These are phyloP conservation scores for Aphis gossypii DNA, from an alignment of 1,140 invertebrate species.

Conservation along the genomic window DNA sequence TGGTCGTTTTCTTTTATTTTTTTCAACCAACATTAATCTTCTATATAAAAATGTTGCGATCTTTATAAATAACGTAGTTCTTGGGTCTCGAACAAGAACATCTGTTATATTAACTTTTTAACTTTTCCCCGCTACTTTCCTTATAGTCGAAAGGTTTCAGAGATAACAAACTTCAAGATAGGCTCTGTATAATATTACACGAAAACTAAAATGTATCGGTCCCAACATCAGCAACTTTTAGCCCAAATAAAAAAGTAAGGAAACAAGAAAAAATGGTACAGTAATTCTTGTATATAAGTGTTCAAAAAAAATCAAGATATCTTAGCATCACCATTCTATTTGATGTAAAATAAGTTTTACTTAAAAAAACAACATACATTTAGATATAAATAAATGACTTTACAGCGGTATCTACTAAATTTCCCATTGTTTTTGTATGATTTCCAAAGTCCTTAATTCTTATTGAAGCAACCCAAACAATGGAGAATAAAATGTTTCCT, in stretches of 20 bases:
- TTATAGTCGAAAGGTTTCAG: neutral
- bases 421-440: neutral
- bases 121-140: constrained; percentile 35
- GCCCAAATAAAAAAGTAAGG: neutral
- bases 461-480: neutral
- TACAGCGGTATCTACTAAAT: neutral
- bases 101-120: constrained; percentile 58
- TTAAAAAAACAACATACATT: neutral
- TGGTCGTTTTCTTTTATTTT: constrained; percentile 35
- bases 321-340: neutral
- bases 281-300: neutral
- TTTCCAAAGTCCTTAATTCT: neutral
- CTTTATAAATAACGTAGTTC: constrained; percentile 50
- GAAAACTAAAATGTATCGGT: constrained; percentile 56
- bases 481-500: neutral
- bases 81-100: constrained; percentile 32
- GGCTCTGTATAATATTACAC: constrained; percentile 42
- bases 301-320: constrained; percentile 45
- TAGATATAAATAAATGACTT: constrained; percentile 25
- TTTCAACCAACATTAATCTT: constrained; percentile 48
- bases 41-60: constrained; percentile 45
- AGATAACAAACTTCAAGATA: constrained; percentile 51
- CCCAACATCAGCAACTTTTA: constrained; percentile 49
- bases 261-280: neutral
- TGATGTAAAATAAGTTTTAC: constrained; percentile 27